Evolutionary conservation across 2,797 vertebrate species (phyloP), one percentile per base, ranked within the genome.

Genomic region (Danio tinwini): DNA sequence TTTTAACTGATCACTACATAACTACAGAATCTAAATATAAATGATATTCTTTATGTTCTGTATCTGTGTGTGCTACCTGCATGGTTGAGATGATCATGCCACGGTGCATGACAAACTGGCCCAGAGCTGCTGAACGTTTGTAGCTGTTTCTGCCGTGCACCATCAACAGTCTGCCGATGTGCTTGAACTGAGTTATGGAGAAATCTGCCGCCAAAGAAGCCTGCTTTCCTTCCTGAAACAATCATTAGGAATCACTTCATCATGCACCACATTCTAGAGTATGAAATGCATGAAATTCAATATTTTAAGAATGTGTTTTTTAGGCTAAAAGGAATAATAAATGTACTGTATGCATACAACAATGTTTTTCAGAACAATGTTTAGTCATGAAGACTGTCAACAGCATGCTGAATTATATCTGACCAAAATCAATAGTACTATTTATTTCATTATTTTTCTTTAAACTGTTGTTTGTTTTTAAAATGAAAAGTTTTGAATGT

Each of bases 1-100:
- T n/a, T n/a, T n/a, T n/a, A n/a, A n/a, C n/a, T n/a, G n/a, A n/a
- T 50, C 14, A 21, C 7, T 59, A 14, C 6, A 13, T 74, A 3
- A 39, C 11, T 17, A 40, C 49, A 70, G 39, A 53, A 11, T 17
- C 9, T 49, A 40, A 37, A 19, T 39, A 7, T 53, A 50, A 14
- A 55, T 6, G 17, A 56, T 3, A 29, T 29, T 29, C 29, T 29
- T 29, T 3, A 29, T 29, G 29, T 39, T 12, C 12, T 53, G 12
- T 52, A 11, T 19, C 16, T 50, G 19, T 53, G 53, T 45, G 14
- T 12, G 19, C 40, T 91, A 98, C 97, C 97, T 98, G 98, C 98
- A 98, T 98, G 90, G 97, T 93, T 86, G 97, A 98, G 94, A 99
- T 99, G 93, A 98, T 95, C 93, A 99, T 97, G 87, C 98, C 97